Evolutionary conservation across 1,140 invertebrate genomes (phyloP).

Genomic region (Pantala flavescens): DNA sequence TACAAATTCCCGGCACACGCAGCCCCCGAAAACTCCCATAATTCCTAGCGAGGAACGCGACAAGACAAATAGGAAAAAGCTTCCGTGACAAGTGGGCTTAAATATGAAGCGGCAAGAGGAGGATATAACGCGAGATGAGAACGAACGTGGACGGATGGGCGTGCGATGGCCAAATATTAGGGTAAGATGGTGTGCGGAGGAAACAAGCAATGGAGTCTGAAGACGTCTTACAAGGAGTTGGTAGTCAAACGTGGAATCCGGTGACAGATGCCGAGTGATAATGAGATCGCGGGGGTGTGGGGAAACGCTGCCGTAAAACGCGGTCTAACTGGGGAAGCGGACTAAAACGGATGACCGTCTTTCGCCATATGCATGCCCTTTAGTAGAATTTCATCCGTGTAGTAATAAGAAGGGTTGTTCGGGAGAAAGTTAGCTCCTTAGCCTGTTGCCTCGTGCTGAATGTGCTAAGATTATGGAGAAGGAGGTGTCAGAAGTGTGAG

Average conservation of each 20-base stretch:
- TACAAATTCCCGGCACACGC: too few relatives aligned
- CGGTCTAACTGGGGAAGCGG: background rate
- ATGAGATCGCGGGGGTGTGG: background rate
- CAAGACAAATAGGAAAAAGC: slow-evolving; percentile 6
- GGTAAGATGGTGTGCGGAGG: background rate
- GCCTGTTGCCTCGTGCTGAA: background rate
- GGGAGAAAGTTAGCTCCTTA: background rate
- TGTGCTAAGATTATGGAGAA: background rate
- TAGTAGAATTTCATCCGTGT: background rate
- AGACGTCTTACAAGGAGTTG: background rate
- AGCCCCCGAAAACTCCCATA: too few relatives aligned
- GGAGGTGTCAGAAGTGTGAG: too few relatives aligned
- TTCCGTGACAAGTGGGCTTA: background rate
- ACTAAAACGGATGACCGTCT: background rate
- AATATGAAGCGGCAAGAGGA: background rate
- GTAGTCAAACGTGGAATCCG: background rate
- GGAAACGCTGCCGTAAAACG: background rate
- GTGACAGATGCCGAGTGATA: background rate
- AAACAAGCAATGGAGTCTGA: background rate
- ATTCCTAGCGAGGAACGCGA: background rate
- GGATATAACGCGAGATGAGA: background rate
- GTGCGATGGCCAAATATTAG: background rate
- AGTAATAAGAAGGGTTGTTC: background rate
- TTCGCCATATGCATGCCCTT: background rate
- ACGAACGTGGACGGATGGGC: background rate